Base-by-base conservation (phyloP, 2,888 invertebrate species). In the Parelbella ahira region DNA sequence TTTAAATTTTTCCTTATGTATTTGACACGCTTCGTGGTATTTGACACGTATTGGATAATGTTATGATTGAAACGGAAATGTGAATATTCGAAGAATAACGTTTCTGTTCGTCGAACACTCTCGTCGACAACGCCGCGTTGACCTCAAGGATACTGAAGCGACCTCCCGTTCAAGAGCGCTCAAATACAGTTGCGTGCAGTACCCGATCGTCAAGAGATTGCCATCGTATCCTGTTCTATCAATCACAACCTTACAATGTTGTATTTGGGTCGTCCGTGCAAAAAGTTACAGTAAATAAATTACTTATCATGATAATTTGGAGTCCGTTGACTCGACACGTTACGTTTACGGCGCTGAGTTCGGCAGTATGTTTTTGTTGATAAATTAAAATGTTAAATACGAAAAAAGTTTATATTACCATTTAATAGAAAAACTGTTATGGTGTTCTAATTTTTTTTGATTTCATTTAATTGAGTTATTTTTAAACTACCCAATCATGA, bases 251-350 rank as follows among this genome's bases (percentile, higher is more conserved):
- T n/a, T n/a, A n/a, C n/a, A n/a, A n/a, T 45, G 48, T 37, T 51
- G 53, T 60, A 69, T 63, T 61, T 63, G 59, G 63, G 66, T 60
- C 60, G 58, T 37, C 41, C 45, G 48, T 46, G 57, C 58, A 62
- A 62, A 66, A 62, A 60, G 51, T 52, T 42, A 34, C 21, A 29
- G 29, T 37, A 20, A 36, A 36, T 36, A 36, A 36, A 27, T 36
- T 23, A 19, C 33, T 33, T 54, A 56, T 58, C 56, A 63, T 58
- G 61, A 62, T 66, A 63, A 67, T 68, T 64, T 50, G 50, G 56
- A 65, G 68, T 64, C 50, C 68, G 58, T 58, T 63, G 65, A 70
- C 70, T 59, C 45, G 45, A 34, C 42, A 52, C 58, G 61, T 64
- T 56, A 61, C 53, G 43, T 47, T 39, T 43, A 24, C 30, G 18